Evolutionary conservation across 1,140 invertebrate genomes (phyloP).

Genomic region (Meloidogyne exigua): DNA sequence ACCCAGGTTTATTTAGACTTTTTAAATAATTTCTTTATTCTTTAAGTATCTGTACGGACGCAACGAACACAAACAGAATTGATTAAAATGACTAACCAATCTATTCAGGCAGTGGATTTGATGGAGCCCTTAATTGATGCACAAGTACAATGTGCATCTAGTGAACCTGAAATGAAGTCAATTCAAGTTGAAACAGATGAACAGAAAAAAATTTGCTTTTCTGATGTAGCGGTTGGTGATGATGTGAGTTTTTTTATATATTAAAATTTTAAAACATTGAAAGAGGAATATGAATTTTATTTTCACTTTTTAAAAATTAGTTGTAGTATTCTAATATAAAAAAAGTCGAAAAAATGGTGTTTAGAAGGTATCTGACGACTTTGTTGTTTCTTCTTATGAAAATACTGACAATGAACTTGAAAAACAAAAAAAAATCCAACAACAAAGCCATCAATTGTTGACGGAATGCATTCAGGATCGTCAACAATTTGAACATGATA

Average conservation of each 20-base stretch:
- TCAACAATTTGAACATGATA: constrained; percentile 34
- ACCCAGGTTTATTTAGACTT: background rate
- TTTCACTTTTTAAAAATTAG: background rate
- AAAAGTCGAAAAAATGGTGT: background rate
- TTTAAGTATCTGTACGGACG: background rate
- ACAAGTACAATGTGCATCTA: background rate
- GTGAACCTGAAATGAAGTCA: background rate
- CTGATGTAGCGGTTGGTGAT: background rate
- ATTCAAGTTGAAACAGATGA: background rate
- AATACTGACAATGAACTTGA: background rate
- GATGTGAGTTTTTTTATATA: background rate
- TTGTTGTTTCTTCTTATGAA: background rate
- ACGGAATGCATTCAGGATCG: constrained; percentile 21
- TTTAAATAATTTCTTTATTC: background rate
- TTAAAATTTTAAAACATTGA: background rate
- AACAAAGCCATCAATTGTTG: constrained; percentile 17
- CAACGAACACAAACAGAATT: background rate
- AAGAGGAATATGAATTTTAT: too few relatives aligned
- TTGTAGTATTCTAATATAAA: too few relatives aligned
- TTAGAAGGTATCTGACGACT: background rate
- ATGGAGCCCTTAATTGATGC: background rate
- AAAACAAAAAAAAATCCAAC: background rate
- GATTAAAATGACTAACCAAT: background rate
- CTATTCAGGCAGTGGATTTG: background rate
- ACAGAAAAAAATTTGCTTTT: background rate